Evolutionary conservation across 2,797 vertebrate genomes (phyloP).

Genomic region (Euphonia xanthogaster): DNA sequence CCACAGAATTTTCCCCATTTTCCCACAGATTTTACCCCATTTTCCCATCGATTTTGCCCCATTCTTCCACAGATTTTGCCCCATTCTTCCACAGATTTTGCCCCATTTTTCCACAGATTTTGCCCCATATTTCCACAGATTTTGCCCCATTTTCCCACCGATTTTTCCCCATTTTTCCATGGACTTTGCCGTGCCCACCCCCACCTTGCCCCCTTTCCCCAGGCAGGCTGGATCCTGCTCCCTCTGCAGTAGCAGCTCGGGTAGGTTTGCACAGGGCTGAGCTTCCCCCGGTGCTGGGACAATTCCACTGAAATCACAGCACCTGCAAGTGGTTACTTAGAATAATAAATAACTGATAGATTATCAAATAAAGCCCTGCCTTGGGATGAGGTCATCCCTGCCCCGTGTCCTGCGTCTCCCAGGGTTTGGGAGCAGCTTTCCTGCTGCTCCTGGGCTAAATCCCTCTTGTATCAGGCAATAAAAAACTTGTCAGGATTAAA

Average conservation of each 20-base stretch:
- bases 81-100: rapidly evolving
- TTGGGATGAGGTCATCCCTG: conserved; percentile 48
- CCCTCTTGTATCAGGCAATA: conserved; percentile 57
- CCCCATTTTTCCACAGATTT: neutral
- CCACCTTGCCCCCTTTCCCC: neutral
- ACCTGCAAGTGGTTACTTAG: conserved; percentile 61
- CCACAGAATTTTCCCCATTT: rapidly evolving
- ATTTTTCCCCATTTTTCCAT: neutral
- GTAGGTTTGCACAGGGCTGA: neutral
- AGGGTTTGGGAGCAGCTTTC: neutral
- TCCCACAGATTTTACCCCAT: rapidly evolving
- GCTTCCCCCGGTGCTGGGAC: neutral
- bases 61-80: rapidly evolving
- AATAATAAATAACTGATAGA: conserved; percentile 61
- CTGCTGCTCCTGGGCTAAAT: conserved; percentile 1
- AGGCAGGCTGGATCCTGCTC: neutral
- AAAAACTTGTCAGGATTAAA: conserved; percentile 62
- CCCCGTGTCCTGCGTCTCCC: neutral
- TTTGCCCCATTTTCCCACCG: neutral
- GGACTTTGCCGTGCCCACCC: neutral
- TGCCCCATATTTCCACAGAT: rapidly evolving
- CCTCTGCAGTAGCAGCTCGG: neutral
- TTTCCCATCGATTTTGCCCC: rapidly evolving
- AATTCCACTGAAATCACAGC: neutral
- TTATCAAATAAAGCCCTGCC: conserved; percentile 21